Evolutionary conservation across 1,140 invertebrate genomes (phyloP).

Genomic region (Rhagoletis zephyria): DNA sequence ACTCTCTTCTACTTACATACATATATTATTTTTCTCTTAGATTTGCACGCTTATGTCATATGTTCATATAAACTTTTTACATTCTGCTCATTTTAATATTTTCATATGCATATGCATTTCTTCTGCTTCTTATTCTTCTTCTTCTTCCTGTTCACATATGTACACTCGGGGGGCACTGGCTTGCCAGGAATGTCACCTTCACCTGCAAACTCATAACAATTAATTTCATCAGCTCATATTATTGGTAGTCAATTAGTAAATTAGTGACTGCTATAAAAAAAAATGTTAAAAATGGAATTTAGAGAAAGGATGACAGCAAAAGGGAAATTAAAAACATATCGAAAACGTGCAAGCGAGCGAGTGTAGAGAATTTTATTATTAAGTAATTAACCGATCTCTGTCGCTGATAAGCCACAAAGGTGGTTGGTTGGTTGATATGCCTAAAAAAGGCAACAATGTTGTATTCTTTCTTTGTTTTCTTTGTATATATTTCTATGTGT

Average conservation of each 20-base stretch:
- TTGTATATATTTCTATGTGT: not conserved
- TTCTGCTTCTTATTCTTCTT: not conserved
- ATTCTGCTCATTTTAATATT: not conserved
- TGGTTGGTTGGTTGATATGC: not conserved
- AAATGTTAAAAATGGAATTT: conserved; percentile 10
- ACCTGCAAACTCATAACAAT: conserved; percentile 54
- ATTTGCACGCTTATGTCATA: too few species aligned
- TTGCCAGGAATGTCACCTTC: conserved; percentile 48
- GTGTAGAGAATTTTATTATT: conserved; percentile 40
- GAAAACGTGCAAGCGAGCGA: conserved; percentile 31
- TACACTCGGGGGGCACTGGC: not conserved
- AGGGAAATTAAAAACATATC: not conserved
- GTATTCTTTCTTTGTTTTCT: not conserved
- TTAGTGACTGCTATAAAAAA: conserved; percentile 36
- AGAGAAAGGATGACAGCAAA: not conserved
- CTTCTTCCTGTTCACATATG: not conserved
- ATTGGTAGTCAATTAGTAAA: conserved; percentile 56
- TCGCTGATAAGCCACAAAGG: conserved; percentile 8
- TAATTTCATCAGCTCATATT: conserved; percentile 54
- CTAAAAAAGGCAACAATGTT: conserved; percentile 34
- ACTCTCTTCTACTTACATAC: too few species aligned
- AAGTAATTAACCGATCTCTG: conserved; percentile 48
- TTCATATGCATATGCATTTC: conserved; percentile 23
- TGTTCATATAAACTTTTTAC: too few species aligned
- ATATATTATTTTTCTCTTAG: too few species aligned